Evolutionary conservation across 1,140 invertebrate genomes (phyloP).

Genomic region (Arion vulgaris): DNA sequence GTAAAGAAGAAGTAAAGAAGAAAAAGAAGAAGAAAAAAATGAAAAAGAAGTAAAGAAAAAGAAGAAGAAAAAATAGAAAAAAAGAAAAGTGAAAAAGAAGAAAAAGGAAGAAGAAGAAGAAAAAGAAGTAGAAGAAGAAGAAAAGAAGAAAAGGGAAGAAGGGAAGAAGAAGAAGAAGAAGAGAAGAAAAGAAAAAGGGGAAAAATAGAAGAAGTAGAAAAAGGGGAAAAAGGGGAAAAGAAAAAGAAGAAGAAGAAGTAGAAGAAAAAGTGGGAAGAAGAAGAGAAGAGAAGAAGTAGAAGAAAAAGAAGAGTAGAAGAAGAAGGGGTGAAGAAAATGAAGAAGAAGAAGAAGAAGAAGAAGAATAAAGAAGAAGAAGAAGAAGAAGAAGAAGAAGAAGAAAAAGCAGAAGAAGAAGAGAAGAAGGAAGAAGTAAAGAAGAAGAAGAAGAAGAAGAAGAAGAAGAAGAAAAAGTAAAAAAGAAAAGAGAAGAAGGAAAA

Average conservation of each 20-base stretch:
- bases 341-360: not conserved
- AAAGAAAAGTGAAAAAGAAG: not conserved
- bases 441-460: not conserved
- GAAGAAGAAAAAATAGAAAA: not conserved
- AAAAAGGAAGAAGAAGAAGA: constrained; percentile 1
- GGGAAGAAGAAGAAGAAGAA: not conserved
- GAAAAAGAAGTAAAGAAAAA: not conserved
- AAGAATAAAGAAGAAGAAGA: not conserved
- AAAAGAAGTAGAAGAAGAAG: not conserved
- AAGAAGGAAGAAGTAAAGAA: not conserved
- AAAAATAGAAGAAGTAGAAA: not conserved
- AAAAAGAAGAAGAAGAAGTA: not conserved
- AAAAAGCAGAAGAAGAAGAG: not conserved
- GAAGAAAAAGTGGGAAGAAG: not conserved
- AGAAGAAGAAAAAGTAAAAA: not conserved
- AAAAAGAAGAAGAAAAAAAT: not conserved
- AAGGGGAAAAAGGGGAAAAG: not conserved
- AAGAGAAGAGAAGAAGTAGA: not conserved
- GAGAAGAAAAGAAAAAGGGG: not conserved
- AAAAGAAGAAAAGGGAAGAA: not conserved
- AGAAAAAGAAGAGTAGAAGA: not conserved
- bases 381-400: not conserved
- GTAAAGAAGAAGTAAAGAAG: not conserved
- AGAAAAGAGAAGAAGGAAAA: not conserved
- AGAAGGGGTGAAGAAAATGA: not conserved